Evolutionary conservation across 1,140 invertebrate genomes (phyloP), one percentile per base, ranked within the genome.

Genomic region (Hylaeus anthracinus): DNA sequence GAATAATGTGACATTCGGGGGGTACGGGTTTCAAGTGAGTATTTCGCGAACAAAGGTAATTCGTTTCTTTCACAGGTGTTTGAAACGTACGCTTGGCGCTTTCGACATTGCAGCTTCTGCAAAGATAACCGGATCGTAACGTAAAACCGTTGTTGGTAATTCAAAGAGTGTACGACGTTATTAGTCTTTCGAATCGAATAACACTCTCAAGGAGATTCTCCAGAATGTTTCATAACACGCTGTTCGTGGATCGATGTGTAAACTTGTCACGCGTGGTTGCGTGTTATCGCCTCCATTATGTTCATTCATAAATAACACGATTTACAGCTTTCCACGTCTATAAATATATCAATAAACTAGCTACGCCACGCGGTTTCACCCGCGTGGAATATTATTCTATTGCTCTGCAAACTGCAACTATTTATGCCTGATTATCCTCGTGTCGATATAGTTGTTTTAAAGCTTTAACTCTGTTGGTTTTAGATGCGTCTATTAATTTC

Each of bases 131-230:
- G 4, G n/a, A 9, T 48, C 60, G 26, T n/a, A 10, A 12, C 41
- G 77, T 64, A 26, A 41, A 65, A 72, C 53, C 39, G 51, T 39
- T 79, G 45, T 53, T 80, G 39, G 12, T 2, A 12, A 75, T 80
- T 80, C 78, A 61, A 58, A 61, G 48, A 56, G 51, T 41, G 55
- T 61, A 12, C 53, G 39, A 4, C 64, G 10, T 26, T 66, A 61
- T 80, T 80, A 80, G 78, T 72, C 72, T 80, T 80, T 80, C 78
- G 75, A 75, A 75, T 80, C 63, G 78, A 74, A 67, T 60, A 53
- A 80, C 69, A 67, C 45, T 58, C 43, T 74, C 78, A 80, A 80
- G 78, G 78, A 74, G 39, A 67, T 69, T 75, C 63, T 53, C 5
- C 39, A 60, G 55, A 80, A 75, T 75, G 45, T 75, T 80, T 80